phyloP scores from a whole-genome alignment of 2,888 invertebrate species.

The Coelogynopora nodosa region DNA sequence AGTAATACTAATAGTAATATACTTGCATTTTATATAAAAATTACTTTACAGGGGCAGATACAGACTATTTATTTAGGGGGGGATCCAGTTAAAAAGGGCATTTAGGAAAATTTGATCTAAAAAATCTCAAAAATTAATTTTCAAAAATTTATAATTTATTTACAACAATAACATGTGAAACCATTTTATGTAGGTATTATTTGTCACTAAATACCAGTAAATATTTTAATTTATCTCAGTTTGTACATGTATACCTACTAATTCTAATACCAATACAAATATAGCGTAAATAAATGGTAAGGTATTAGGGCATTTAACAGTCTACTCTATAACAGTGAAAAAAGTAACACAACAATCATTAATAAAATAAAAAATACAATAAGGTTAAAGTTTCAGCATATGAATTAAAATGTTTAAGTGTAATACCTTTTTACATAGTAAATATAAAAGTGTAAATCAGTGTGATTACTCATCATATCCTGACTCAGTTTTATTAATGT shows the following conservation, averaged over 20 bases:
- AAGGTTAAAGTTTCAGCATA: not conserved
- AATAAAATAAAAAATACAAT: not conserved
- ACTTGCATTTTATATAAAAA: too few species aligned
- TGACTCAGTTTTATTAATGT: not conserved
- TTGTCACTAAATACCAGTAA: not conserved
- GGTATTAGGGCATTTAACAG: not conserved
- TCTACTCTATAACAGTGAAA: not conserved
- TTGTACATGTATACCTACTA: not conserved
- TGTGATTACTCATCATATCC: too few species aligned
- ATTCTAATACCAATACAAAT: not conserved
- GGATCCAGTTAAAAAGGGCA: not conserved
- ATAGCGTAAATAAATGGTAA: not conserved
- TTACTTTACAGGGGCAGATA: not conserved
- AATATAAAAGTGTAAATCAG: not conserved
- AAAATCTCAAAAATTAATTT: not conserved
- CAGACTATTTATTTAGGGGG: not conserved
- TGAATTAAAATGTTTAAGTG: not conserved
- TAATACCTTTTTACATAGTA: not conserved
- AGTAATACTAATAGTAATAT: too few species aligned
- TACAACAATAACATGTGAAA: not conserved
- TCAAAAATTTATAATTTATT: not conserved
- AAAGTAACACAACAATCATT: not conserved
- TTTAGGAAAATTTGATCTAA: not conserved
- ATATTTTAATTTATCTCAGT: not conserved
- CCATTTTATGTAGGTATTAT: not conserved